Evolutionary conservation across 2,113 vertebrate genomes (phyloP).

Genomic region (Zapus hudsonius): DNA sequence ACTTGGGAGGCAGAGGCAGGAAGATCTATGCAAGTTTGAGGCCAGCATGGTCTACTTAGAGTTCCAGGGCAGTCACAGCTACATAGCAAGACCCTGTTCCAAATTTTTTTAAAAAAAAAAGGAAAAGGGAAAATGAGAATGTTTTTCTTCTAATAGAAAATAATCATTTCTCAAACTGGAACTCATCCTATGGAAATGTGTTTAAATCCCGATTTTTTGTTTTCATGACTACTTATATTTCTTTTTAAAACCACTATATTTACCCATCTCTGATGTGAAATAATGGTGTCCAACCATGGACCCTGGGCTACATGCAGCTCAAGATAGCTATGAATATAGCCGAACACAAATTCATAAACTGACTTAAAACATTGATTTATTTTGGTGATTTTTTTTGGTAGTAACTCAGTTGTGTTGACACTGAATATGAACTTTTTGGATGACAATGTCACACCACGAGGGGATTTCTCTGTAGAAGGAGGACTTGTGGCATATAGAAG

Average conservation of each 20-base stretch:
- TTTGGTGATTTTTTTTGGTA: neutral
- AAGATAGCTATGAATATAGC: no score
- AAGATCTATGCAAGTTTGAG: no score
- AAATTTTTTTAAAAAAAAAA: neutral
- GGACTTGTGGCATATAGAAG: neutral
- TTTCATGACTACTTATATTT: neutral
- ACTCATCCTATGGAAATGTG: neutral
- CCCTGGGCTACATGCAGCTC: no score
- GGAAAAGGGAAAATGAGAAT: neutral
- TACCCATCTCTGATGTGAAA: neutral
- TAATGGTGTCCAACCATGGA: neutral
- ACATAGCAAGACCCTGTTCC: neutral
- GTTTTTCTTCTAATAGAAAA: neutral
- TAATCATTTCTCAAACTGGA: neutral
- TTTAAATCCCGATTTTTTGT: neutral
- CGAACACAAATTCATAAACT: no score
- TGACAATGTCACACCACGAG: no score
- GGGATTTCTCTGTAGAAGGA: neutral
- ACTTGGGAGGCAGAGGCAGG: neutral
- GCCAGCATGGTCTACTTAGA: no score
- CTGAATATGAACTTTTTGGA: no score
- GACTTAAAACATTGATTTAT: no score
- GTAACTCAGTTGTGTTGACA: neutral
- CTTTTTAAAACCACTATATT: neutral
- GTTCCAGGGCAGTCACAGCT: neutral